Percentiles rank a stretch among this genome's conserved stretches.
These are phyloP conservation scores for Eptesicus fuscus DNA, from an alignment of 2,113 vertebrate species.

Conservation along the genomic window DNA sequence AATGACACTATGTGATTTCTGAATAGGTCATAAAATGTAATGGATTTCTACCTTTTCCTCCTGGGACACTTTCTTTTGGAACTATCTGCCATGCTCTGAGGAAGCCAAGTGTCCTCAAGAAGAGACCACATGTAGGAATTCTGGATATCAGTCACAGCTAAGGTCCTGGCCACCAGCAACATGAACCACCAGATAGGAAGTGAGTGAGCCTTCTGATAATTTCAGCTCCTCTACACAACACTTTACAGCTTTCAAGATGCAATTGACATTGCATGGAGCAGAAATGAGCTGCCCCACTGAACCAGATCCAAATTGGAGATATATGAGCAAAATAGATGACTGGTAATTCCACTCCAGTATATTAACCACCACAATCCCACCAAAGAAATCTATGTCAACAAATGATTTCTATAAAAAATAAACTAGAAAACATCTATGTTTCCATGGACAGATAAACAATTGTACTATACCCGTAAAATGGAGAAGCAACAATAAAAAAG, in stretches of 20 bases:
- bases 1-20: not conserved
- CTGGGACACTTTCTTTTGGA: not conserved
- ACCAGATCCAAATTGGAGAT: not conserved
- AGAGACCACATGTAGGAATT: rapidly evolving
- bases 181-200: not conserved
- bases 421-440: not conserved
- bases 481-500: not conserved
- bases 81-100: not conserved
- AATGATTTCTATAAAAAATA: not conserved
- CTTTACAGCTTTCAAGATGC: not conserved
- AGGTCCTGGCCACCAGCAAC: no score
- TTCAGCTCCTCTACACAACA: not conserved
- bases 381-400: not conserved
- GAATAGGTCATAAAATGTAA: not conserved
- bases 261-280: not conserved
- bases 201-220: not conserved
- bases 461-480: not conserved
- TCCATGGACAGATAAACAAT: not conserved
- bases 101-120: not conserved
- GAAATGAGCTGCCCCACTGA: not conserved
- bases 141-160: not conserved
- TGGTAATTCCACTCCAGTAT: not conserved
- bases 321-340: not conserved
- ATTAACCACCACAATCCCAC: no score
- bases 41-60: not conserved